phyloP scores from a whole-genome alignment of 2,888 invertebrate genomes.

The Globia sparganii region DNA sequence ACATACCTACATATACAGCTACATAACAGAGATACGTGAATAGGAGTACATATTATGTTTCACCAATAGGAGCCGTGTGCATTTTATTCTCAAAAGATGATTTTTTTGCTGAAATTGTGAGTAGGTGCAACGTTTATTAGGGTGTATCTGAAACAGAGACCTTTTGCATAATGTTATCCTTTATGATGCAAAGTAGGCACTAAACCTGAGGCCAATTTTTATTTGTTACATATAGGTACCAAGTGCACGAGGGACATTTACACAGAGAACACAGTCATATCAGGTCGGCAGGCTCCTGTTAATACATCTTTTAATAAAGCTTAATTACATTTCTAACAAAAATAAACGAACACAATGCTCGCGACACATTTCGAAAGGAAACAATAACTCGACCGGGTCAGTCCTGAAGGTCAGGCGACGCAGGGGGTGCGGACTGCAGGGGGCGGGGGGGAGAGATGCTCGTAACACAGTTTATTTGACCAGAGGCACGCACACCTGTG shows the following conservation, averaged over 20 bases:
- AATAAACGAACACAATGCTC: conserved; percentile 27
- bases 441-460: neutral
- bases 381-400: conserved; percentile 43
- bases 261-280: neutral
- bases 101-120: neutral
- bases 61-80: neutral
- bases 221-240: neutral
- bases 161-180: neutral
- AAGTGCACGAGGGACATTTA: neutral
- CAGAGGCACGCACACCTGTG: conserved; percentile 24
- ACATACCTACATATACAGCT: neutral
- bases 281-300: neutral
- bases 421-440: neutral
- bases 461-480: conserved; percentile 51
- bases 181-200: neutral
- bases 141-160: neutral
- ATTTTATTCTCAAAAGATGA: neutral
- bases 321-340: conserved; percentile 28
- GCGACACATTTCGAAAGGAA: conserved; percentile 48
- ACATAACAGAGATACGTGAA: neutral
- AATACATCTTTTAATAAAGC: conserved; percentile 1
- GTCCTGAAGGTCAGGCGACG: conserved; percentile 20
- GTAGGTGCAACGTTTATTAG: neutral
- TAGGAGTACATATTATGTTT: neutral
- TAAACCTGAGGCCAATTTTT: neutral